Conservation (phyloP, 1,140 invertebrate genomes). For the Caenorhabditis tropicalis region DNA sequence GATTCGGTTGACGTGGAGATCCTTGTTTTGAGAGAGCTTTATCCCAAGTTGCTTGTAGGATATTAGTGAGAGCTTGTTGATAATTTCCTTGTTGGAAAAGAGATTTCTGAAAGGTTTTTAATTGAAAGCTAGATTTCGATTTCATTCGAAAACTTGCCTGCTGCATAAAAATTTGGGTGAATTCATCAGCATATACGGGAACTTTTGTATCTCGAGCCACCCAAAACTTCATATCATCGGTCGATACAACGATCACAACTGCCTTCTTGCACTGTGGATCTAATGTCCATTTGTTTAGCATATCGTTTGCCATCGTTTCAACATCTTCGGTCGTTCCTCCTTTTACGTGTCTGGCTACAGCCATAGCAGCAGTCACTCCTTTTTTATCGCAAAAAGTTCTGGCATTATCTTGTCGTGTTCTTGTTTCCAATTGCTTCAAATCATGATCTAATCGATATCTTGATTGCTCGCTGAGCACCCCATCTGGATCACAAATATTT, state of each 20-base stretch:
- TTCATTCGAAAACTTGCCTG: conserved; percentile 55
- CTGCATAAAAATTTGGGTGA: conserved; percentile 64
- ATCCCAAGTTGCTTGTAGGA: conserved; percentile 64
- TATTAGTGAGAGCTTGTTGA: conserved; percentile 64
- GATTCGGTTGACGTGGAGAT: conserved; percentile 14
- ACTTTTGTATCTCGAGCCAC: conserved; percentile 66
- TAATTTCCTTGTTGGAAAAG: conserved; percentile 63
- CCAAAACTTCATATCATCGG: conserved; percentile 69
- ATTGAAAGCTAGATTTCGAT: no score
- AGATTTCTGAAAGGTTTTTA: conserved; percentile 59
- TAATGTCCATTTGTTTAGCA: conserved; percentile 63
- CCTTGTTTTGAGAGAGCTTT: conserved; percentile 64
- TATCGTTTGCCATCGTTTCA: conserved; percentile 67
- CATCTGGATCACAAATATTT: conserved; percentile 68
- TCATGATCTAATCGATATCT: conserved; percentile 70
- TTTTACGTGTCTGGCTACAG: conserved; percentile 64
- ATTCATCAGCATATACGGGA: conserved; percentile 69
- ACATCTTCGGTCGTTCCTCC: conserved; percentile 65
- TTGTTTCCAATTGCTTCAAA: conserved; percentile 63
- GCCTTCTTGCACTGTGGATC: conserved; percentile 67
- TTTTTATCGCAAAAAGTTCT: conserved; percentile 69
- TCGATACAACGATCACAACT: conserved; percentile 65
- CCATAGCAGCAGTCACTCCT: conserved; percentile 66
- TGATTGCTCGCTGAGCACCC: conserved; percentile 61
- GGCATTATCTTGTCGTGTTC: conserved; percentile 64